Evolutionary conservation across 2,797 vertebrate species (phyloP), one percentile per base, ranked within the genome.

Genomic region (Syndactyla subalaris): DNA sequence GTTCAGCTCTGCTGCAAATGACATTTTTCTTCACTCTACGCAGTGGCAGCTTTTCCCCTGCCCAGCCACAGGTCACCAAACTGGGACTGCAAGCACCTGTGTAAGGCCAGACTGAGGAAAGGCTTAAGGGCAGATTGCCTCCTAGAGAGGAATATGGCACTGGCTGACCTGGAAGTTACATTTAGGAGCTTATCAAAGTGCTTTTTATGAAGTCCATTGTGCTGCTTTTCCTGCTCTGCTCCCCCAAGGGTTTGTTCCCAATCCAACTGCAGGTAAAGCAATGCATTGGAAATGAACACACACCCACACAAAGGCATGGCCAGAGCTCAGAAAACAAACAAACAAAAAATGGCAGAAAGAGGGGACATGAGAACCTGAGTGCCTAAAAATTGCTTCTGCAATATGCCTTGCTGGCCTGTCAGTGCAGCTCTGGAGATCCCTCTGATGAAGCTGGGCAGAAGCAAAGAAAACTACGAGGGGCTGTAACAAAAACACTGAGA

Each of bases 221-320:
- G 70, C 48, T 81, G 54, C 66, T 92, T 78, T 96, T 93, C 91
- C 93, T 95, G 66, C 41, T 46, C 34, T 57, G 45, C 24, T 92
- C 26, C 73, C 63, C 21, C 34, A 54, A 23, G 76, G 66, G 23
- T 83, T 84, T 39, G 14, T 55, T 93, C 65, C 29, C 2, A 0
- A 49, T 75, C 61, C 72, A 65, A 34, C 34, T 46, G 34, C 66
- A 78, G 79, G 61, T 81, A 62, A 81, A 93, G 72, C 39, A 43
- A 34, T 9, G 24, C 38, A 3, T 10, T 80, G 43, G 19, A 45
- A 84, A 30, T 17, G 15, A 77, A 6, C 59, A 75, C 63, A 78
- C 71, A 65, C 71, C 74, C 87, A 54, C n/a, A 93, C 76, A 90
- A 80, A 79, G 26, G 45, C 55, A 80, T 15, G 22, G 59, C 58